Conservation (phyloP, 2,113 vertebrate genomes). For the Manacus vitellinus region DNA sequence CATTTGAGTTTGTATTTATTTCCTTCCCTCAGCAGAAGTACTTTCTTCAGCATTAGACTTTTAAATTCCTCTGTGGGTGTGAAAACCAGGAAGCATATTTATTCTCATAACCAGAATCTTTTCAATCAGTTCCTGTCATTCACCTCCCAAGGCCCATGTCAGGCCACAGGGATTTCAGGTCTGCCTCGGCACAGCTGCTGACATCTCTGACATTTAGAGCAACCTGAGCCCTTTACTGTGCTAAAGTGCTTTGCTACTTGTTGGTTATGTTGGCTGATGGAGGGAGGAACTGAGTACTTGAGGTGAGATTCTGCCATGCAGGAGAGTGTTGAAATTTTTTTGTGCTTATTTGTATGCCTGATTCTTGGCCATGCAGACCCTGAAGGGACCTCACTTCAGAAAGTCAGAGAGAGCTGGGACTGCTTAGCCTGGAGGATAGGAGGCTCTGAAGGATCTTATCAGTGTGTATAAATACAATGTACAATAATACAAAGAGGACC, state of each 20-base stretch:
- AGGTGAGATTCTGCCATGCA: neutral
- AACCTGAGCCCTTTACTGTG: neutral
- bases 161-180: neutral
- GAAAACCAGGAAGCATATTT: neutral
- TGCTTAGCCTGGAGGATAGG: neutral
- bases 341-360: neutral
- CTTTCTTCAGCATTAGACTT: neutral
- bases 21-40: neutral
- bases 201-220: neutral
- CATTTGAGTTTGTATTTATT: neutral
- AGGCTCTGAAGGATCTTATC: neutral
- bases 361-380: neutral
- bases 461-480: neutral
- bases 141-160: neutral
- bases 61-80: neutral
- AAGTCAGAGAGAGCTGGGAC: neutral
- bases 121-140: neutral
- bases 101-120: neutral
- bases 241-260: neutral
- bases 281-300: neutral
- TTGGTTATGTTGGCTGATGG: neutral
- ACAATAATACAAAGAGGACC: fast-evolving
- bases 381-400: neutral
- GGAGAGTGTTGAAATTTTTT: neutral
- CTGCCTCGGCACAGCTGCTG: neutral